These are phyloP conservation scores for Chrysopa pallens DNA, from an alignment of 1,140 invertebrate genomes.

Conservation along the genomic window DNA sequence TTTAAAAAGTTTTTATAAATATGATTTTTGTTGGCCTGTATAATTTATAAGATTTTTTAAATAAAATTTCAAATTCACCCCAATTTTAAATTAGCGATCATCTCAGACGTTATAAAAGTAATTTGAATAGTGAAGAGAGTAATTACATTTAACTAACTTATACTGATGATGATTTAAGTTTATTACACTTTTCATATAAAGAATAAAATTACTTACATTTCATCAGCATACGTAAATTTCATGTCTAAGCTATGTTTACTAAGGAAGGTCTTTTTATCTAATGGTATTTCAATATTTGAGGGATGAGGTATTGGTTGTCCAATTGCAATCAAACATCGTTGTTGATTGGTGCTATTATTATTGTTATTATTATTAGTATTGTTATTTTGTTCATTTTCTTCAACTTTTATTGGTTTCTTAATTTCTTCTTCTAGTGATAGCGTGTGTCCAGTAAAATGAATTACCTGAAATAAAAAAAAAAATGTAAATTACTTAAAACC, in stretches of 20 bases:
- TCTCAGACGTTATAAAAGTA: too few species aligned
- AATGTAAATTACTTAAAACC: too few species aligned
- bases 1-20: too few species aligned
- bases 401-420: conserved; percentile 11
- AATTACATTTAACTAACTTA: too few species aligned
- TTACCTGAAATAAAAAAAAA: conserved; percentile 63
- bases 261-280: conserved; percentile 76
- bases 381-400: conserved; percentile 1
- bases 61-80: too few species aligned
- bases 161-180: too few species aligned
- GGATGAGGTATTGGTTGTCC: conserved; percentile 84
- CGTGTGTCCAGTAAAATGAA: conserved; percentile 70
- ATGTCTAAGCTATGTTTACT: conserved; percentile 83
- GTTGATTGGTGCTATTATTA: conserved; percentile 15
- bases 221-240: conserved; percentile 87
- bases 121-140: too few species aligned
- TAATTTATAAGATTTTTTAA: too few species aligned
- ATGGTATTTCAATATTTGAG: conserved; percentile 75
- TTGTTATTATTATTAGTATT: conserved; percentile 14
- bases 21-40: too few species aligned
- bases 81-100: too few species aligned
- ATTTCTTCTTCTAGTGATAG: conserved; percentile 24
- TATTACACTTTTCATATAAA: too few species aligned
- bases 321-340: conserved; percentile 51
- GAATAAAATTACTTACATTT: conserved; percentile 49